Evolutionary conservation across 2,888 invertebrate species (phyloP).

Genomic region (Lasioglossum villosulum): DNA sequence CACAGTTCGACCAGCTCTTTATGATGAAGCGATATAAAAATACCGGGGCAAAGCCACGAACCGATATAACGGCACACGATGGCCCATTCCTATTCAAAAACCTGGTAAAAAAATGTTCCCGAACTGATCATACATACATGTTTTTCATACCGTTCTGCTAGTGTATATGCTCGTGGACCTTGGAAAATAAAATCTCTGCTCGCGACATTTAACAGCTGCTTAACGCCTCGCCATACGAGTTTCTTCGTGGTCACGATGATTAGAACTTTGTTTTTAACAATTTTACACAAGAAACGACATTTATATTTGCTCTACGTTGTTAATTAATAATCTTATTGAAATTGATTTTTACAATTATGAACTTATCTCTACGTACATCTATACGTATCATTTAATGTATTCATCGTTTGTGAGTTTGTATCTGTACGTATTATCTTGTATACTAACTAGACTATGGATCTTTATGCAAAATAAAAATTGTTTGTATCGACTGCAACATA

Average conservation of each 20-base stretch:
- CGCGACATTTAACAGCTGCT: background rate
- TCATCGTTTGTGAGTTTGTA: too few relatives aligned
- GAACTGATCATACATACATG: background rate
- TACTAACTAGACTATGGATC: too few relatives aligned
- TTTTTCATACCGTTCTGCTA: background rate
- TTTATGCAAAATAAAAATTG: too few relatives aligned
- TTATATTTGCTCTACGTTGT: too few relatives aligned
- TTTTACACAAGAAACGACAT: background rate
- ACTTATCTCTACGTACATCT: too few relatives aligned
- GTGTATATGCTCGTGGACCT: background rate
- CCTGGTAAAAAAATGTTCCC: background rate
- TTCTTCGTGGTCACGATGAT: too few relatives aligned
- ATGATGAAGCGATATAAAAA: slow-evolving; percentile 62
- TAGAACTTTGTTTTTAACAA: background rate
- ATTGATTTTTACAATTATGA: too few relatives aligned
- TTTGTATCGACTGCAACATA: too few relatives aligned
- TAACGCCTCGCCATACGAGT: too few relatives aligned
- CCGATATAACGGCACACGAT: slow-evolving; percentile 3
- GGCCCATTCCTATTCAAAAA: background rate
- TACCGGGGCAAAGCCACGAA: slow-evolving; percentile 18
- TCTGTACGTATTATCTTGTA: too few relatives aligned
- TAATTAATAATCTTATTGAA: background rate
- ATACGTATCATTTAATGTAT: too few relatives aligned
- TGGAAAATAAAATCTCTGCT: background rate
- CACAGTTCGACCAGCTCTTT: slow-evolving; percentile 39